phyloP scores from a whole-genome alignment of 2,888 invertebrate genomes.

The Pseudanteris insignis region DNA sequence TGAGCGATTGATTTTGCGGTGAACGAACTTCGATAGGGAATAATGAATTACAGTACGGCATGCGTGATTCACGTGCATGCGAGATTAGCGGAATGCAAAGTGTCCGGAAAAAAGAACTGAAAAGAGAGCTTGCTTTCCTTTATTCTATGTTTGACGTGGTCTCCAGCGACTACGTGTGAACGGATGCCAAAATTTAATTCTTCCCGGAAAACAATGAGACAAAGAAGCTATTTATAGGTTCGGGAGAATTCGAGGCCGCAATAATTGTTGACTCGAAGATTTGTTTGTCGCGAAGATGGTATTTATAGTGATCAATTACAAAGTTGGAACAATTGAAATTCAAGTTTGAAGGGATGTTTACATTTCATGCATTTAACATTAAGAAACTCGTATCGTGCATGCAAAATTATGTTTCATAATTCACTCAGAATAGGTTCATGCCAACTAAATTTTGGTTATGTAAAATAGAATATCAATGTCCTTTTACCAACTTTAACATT shows the following conservation, averaged over 20 bases:
- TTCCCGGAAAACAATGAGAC: not conserved
- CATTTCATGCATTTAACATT: too few relatives aligned
- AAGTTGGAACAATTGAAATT: too few relatives aligned
- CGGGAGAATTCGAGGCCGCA: not conserved
- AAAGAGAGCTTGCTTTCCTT: not conserved
- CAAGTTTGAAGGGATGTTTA: not conserved
- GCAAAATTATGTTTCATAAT: too few relatives aligned
- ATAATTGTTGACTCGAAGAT: too few relatives aligned
- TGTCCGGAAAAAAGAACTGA: not conserved
- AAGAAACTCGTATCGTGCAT: too few relatives aligned
- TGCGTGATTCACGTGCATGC: conserved; percentile 5
- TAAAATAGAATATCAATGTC: too few relatives aligned
- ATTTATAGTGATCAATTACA: too few relatives aligned
- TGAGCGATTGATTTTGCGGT: conserved; percentile 3
- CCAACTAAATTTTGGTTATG: too few relatives aligned
- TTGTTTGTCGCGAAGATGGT: too few relatives aligned
- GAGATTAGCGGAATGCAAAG: too few relatives aligned
- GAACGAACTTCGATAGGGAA: conserved; percentile 22
- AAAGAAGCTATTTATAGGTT: conserved; percentile 8
- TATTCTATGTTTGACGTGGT: not conserved
- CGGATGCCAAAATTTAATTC: not conserved
- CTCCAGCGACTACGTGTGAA: not conserved
- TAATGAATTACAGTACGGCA: not conserved
- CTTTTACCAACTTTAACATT: too few relatives aligned
- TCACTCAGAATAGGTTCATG: too few relatives aligned